phyloP scores from a whole-genome alignment of 2,888 invertebrate species.

The Nemotelus pantherinus region DNA sequence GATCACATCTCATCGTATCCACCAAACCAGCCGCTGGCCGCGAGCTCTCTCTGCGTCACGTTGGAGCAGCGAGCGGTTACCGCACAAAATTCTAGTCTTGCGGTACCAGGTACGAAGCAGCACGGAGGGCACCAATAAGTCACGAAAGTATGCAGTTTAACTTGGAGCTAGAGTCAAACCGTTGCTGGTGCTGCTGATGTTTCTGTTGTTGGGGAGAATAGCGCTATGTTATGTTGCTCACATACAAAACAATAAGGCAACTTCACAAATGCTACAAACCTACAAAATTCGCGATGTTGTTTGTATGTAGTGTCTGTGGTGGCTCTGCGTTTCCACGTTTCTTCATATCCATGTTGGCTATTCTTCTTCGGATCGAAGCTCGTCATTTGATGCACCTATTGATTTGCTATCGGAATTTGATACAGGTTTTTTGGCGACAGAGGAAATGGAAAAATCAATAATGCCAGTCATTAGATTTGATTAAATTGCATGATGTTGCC shows the following conservation, averaged over 20 bases:
- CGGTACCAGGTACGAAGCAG: slow-evolving; percentile 41
- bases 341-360: not conserved
- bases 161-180: not conserved
- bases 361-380: not conserved
- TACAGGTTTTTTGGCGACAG: slow-evolving; percentile 5
- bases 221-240: not conserved
- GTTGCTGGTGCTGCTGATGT: slow-evolving; percentile 10
- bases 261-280: not conserved
- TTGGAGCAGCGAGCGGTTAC: slow-evolving; percentile 3
- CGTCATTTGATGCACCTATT: not conserved
- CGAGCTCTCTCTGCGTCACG: slow-evolving; percentile 3
- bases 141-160: slow-evolving; percentile 40
- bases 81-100: slow-evolving; percentile 13
- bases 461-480: slow-evolving; percentile 18
- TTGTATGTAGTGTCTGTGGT: not conserved
- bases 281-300: slow-evolving; percentile 24
- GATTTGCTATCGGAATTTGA: not conserved
- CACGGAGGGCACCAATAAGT: slow-evolving; percentile 42
- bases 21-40: not conserved
- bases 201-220: slow-evolving; percentile 18
- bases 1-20: not conserved
- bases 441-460: slow-evolving; percentile 22
- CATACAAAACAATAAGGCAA: not conserved
- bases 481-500: not conserved
- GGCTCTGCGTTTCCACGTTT: not conserved